Conservation (phyloP, 2,888 invertebrate species). For the Hypercompe scribonia region DNA sequence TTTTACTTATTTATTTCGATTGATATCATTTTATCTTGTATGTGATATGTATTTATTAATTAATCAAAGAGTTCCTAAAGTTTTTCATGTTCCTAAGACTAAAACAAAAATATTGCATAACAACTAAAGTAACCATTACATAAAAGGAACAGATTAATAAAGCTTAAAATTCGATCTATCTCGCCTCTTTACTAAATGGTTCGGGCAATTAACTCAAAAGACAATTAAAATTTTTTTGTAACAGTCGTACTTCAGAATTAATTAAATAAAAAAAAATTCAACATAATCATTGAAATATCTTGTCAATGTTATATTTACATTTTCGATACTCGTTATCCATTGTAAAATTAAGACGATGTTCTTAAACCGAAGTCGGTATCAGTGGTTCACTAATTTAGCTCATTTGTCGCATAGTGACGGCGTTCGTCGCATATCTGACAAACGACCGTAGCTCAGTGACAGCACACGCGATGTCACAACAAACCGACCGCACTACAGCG, state of each 20-base stretch:
- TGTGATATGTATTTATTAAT: too few species aligned
- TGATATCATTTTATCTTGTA: too few species aligned
- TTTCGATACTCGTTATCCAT: neutral
- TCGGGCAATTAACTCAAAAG: too few species aligned
- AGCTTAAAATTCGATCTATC: too few species aligned
- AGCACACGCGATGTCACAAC: constrained; percentile 2
- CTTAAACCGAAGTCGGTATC: constrained; percentile 10
- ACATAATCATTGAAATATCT: neutral
- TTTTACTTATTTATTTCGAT: too few species aligned
- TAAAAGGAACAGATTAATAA: too few species aligned
- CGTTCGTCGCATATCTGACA: constrained; percentile 15
- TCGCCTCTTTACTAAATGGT: too few species aligned
- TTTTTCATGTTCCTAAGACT: too few species aligned
- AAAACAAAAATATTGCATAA: too few species aligned
- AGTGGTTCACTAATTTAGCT: constrained; percentile 37
- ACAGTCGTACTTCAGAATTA: neutral
- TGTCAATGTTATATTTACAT: neutral
- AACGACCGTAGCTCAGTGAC: constrained; percentile 12
- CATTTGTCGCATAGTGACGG: constrained; percentile 41
- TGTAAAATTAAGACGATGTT: neutral
- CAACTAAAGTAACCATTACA: too few species aligned
- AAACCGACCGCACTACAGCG: neutral
- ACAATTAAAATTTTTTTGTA: too few species aligned
- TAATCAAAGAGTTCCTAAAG: too few species aligned
- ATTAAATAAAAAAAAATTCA: neutral